Percentiles rank a stretch among this genome's conserved stretches.
phyloP scores from a whole-genome alignment of 1,140 invertebrate genomes.

The Cotesia vestalis region DNA sequence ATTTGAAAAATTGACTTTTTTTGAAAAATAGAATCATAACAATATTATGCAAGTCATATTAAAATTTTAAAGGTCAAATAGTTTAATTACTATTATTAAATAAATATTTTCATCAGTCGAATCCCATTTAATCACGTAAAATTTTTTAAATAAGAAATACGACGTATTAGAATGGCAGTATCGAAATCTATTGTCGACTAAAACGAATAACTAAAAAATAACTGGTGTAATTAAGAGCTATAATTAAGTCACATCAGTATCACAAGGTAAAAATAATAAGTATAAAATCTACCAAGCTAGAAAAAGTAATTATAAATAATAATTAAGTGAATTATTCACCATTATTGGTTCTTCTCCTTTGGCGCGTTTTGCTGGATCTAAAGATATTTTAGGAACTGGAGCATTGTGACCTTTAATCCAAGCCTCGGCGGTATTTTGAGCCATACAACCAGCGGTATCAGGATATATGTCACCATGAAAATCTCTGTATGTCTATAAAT shows the following conservation, averaged over 20 bases:
- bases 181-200: not conserved
- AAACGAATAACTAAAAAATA: too few species aligned
- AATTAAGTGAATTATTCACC: conserved; percentile 62
- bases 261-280: conserved; percentile 6
- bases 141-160: too few species aligned
- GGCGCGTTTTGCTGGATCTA: conserved; percentile 77
- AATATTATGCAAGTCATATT: too few species aligned
- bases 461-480: conserved; percentile 94
- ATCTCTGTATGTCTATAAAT: conserved; percentile 84
- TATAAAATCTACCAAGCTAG: conserved; percentile 5
- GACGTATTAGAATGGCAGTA: too few species aligned
- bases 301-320: conserved; percentile 5
- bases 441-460: conserved; percentile 81
- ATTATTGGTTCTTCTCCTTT: conserved; percentile 70
- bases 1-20: too few species aligned
- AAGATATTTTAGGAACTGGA: conserved; percentile 78
- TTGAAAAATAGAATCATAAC: too few species aligned
- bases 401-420: conserved; percentile 81
- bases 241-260: not conserved
- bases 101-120: too few species aligned
- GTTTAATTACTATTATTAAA: too few species aligned
- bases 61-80: too few species aligned
- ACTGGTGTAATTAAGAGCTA: not conserved
- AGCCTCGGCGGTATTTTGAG: conserved; percentile 77
- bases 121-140: too few species aligned